phyloP scores from a whole-genome alignment of 1,140 invertebrate genomes.

The Hypothenemus hampei region DNA sequence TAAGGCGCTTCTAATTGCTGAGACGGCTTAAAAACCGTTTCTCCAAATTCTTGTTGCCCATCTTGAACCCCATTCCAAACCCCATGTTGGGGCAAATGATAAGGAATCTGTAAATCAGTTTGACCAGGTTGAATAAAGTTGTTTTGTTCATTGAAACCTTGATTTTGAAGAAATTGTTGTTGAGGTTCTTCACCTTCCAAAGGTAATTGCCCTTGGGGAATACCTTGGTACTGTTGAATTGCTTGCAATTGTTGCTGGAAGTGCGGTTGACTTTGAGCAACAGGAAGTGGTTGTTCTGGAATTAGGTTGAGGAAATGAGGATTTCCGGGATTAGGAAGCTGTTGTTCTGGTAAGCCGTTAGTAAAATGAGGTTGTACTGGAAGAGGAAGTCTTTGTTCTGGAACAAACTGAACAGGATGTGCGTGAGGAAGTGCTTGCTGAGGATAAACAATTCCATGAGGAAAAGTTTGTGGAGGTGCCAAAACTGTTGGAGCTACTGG shows the following conservation, averaged over 20 bases:
- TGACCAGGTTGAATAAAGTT: slow-evolving; percentile 35
- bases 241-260: slow-evolving; percentile 15
- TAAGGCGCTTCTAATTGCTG: slow-evolving; percentile 33
- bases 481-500: background rate
- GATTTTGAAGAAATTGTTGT: background rate
- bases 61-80: slow-evolving; percentile 12
- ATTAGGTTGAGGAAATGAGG: background rate
- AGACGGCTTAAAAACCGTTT: slow-evolving; percentile 30
- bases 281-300: slow-evolving; percentile 9
- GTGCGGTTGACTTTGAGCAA: too few species aligned
- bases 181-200: slow-evolving; percentile 19
- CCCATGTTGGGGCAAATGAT: slow-evolving; percentile 35
- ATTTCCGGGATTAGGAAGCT: slow-evolving; percentile 5
- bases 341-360: slow-evolving; percentile 4
- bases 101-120: slow-evolving; percentile 36
- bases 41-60: slow-evolving; percentile 4
- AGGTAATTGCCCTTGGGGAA: slow-evolving; percentile 24
- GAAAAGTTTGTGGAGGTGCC: slow-evolving; percentile 20
- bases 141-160: slow-evolving; percentile 8
- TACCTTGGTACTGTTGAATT: slow-evolving; percentile 24
- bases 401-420: background rate
- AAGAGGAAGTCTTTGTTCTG: too few species aligned
- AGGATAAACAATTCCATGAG: slow-evolving; percentile 3
- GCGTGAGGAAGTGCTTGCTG: slow-evolving; percentile 10
- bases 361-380: background rate